These are phyloP conservation scores for Cosmia pyralina DNA, from an alignment of 2,888 invertebrate species.

Conservation along the genomic window DNA sequence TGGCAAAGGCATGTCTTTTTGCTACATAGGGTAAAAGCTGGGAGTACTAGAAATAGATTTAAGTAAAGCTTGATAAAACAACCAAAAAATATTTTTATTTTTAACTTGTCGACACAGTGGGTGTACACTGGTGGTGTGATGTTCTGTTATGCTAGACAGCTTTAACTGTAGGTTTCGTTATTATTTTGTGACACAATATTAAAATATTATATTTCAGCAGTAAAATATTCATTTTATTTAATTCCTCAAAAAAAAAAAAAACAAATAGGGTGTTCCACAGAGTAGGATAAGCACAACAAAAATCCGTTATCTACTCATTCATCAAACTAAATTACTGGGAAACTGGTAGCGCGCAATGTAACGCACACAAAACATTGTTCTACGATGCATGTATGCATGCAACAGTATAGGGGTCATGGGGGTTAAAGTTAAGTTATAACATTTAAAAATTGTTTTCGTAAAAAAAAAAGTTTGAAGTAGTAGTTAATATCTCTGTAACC, in stretches of 20 bases:
- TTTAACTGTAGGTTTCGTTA: neutral
- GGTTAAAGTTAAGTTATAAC: neutral
- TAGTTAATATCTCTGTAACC: neutral
- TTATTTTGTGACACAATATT: neutral
- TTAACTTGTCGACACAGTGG: neutral
- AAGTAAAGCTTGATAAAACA: neutral
- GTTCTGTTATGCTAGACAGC: neutral
- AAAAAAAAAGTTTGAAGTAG: neutral
- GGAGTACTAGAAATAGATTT: constrained; percentile 6
- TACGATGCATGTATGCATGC: no score
- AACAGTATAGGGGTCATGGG: neutral
- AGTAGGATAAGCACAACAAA: neutral
- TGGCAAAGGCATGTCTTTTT: constrained; percentile 32
- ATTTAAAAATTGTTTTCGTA: neutral
- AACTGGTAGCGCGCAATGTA: neutral
- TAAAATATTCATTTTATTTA: neutral
- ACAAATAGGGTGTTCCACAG: neutral
- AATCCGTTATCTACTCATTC: neutral
- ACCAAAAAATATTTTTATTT: neutral
- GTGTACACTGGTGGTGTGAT: neutral
- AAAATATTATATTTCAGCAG: neutral
- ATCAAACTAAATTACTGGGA: neutral
- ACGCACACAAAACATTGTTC: neutral
- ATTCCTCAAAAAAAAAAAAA: neutral
- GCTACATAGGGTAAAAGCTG: constrained; percentile 8